Conservation (phyloP, 2,797 vertebrate genomes). For the Coccyzus lansbergi region DNA sequence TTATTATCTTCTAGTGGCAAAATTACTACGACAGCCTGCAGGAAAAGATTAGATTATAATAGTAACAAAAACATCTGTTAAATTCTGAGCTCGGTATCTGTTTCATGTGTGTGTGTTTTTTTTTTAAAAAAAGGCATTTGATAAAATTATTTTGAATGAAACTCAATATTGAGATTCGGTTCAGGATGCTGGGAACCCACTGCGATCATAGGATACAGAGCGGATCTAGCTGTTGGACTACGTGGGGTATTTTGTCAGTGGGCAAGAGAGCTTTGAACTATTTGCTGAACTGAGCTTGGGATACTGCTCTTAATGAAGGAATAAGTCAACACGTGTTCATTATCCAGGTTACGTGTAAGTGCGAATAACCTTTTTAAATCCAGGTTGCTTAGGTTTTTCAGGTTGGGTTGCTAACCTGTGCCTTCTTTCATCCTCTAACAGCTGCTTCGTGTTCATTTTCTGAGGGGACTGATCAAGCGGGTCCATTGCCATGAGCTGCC, state of each 20-base stretch:
- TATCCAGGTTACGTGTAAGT: background rate
- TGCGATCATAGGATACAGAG: background rate
- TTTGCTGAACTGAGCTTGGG: background rate
- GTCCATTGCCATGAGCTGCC: rapidly evolving
- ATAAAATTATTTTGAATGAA: conserved; percentile 26
- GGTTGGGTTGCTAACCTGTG: background rate
- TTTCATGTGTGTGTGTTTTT: background rate
- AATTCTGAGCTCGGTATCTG: conserved; percentile 13
- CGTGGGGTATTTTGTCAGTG: background rate
- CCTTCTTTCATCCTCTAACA: background rate
- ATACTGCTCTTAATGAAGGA: background rate
- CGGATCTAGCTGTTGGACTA: background rate
- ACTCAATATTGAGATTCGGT: background rate
- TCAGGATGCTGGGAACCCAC: background rate
- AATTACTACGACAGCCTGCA: conserved; percentile 46
- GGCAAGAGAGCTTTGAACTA: background rate
- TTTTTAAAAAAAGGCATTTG: background rate
- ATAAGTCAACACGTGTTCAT: background rate
- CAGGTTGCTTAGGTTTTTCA: background rate
- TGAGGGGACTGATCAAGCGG: background rate
- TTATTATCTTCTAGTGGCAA: conserved; percentile 62
- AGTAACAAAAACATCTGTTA: conserved; percentile 60
- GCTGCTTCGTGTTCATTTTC: background rate
- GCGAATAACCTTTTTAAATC: background rate
- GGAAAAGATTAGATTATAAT: conserved; percentile 58